phyloP scores from a whole-genome alignment of 53 echinoderm and acorn worm species.

The Patiria pectinifera region DNA sequence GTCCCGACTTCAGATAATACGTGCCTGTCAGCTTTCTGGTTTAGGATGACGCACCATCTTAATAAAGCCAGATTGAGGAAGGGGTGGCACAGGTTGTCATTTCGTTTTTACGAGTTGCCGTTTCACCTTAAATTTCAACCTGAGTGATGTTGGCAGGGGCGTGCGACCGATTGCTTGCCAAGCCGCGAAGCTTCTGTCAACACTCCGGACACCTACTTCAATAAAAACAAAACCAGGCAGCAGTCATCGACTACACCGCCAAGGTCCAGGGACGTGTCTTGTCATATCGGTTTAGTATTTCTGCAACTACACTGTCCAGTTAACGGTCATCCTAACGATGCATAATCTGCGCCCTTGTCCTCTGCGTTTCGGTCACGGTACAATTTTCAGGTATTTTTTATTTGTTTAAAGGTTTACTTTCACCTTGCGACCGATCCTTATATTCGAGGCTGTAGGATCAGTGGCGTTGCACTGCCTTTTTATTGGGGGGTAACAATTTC shows the following conservation, averaged over 20 bases:
- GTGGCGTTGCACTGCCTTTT: no score
- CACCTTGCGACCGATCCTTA: neutral
- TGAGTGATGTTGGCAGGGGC: neutral
- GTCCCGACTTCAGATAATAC: no score
- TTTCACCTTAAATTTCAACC: neutral
- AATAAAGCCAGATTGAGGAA: neutral
- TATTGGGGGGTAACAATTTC: no score
- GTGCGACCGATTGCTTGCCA: neutral
- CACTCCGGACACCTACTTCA: neutral
- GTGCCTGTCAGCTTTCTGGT: no score
- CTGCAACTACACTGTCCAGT: conserved; percentile 4
- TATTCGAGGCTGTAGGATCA: neutral
- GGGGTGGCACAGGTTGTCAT: neutral
- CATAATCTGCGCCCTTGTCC: neutral
- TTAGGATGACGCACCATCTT: neutral
- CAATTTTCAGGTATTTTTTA: neutral
- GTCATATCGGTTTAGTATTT: neutral
- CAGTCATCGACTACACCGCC: neutral
- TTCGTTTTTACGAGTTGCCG: neutral
- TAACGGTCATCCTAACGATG: neutral
- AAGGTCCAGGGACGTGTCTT: neutral
- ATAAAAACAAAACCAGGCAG: neutral
- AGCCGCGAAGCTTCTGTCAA: neutral
- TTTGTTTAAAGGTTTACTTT: neutral
- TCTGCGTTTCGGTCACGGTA: neutral